A percentile compares a stretch with the other conserved stretches of the same genome.
phyloP scores from a whole-genome alignment of 2,888 invertebrate genomes.

The Arge pagana region DNA sequence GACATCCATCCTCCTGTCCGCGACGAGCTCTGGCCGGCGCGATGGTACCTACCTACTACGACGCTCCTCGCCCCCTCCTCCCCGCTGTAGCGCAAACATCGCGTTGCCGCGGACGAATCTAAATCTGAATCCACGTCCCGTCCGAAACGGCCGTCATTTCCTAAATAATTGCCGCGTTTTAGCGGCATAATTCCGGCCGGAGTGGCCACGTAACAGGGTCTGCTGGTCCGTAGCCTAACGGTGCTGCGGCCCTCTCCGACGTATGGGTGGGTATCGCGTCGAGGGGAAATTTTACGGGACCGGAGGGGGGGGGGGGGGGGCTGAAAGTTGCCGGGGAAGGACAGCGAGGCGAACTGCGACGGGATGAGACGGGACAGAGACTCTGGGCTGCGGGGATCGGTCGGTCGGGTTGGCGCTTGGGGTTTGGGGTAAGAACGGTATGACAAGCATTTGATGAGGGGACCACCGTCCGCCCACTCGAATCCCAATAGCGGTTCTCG shows the following conservation, averaged over 20 bases:
- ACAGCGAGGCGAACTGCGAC: constrained; percentile 5
- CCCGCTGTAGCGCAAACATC: too few relatives aligned
- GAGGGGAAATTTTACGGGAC: constrained; percentile 36
- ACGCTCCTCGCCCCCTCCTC: too few relatives aligned
- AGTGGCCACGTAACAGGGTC: constrained; percentile 35
- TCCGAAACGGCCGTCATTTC: constrained; percentile 13
- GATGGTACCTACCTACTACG: too few relatives aligned
- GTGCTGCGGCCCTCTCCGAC: constrained; percentile 23
- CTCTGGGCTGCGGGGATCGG: constrained; percentile 39
- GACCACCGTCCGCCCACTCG: constrained; percentile 52
- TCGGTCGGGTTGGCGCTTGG: constrained; percentile 42
- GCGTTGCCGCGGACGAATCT: too few relatives aligned
- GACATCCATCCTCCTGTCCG: too few relatives aligned
- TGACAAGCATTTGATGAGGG: constrained; percentile 56
- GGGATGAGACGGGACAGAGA: constrained; percentile 8
- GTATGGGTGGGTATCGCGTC: constrained; percentile 36
- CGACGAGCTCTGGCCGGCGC: too few relatives aligned
- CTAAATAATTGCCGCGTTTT: constrained; percentile 42
- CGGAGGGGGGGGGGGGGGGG: constrained; percentile 16
- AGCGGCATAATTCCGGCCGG: constrained; percentile 48
- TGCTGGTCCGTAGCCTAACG: constrained; percentile 22
- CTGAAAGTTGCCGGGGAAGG: constrained; percentile 10
- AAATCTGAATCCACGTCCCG: constrained; percentile 15
- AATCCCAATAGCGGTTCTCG: constrained; percentile 49
- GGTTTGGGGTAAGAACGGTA: constrained; percentile 53